phyloP scores from a whole-genome alignment of 2,888 invertebrate genomes.

The Molorchus minor region DNA sequence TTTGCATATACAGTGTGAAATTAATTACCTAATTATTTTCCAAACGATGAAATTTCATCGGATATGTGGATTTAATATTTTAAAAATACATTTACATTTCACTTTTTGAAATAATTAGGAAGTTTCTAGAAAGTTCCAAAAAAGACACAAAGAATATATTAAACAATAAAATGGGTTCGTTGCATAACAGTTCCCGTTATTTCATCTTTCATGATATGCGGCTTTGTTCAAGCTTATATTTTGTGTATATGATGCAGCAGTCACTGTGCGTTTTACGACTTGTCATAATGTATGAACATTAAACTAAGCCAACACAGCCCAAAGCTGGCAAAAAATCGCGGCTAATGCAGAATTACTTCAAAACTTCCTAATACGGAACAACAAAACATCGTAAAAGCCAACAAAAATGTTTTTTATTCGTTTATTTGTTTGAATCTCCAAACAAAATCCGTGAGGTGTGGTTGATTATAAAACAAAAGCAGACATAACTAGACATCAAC shows the following conservation, averaged over 20 bases:
- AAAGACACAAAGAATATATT: not conserved
- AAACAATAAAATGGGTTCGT: not conserved
- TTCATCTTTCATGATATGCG: conserved; percentile 1
- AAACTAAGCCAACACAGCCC: conserved; percentile 36
- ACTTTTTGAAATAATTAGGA: too few species aligned
- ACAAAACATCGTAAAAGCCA: conserved; percentile 24
- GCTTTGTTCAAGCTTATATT: conserved; percentile 26
- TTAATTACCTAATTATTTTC: too few species aligned
- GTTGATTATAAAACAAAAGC: conserved; percentile 3
- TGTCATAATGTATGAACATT: conserved; percentile 43
- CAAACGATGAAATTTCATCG: too few species aligned
- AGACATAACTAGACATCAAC: too few species aligned
- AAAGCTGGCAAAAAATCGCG: conserved; percentile 30
- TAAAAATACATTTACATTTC: too few species aligned
- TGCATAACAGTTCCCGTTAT: not conserved
- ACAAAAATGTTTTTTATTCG: conserved; percentile 22
- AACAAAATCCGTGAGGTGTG: conserved; percentile 14
- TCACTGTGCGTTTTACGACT: conserved; percentile 40
- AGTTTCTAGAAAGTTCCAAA: not conserved
- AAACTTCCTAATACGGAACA: conserved; percentile 28
- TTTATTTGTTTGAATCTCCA: conserved; percentile 13
- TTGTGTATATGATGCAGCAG: conserved; percentile 30
- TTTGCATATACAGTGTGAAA: too few species aligned
- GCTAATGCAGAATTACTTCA: conserved; percentile 32
- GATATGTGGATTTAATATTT: too few species aligned